Conservation (phyloP, 2,113 vertebrate genomes). For the Upupa epops region DNA sequence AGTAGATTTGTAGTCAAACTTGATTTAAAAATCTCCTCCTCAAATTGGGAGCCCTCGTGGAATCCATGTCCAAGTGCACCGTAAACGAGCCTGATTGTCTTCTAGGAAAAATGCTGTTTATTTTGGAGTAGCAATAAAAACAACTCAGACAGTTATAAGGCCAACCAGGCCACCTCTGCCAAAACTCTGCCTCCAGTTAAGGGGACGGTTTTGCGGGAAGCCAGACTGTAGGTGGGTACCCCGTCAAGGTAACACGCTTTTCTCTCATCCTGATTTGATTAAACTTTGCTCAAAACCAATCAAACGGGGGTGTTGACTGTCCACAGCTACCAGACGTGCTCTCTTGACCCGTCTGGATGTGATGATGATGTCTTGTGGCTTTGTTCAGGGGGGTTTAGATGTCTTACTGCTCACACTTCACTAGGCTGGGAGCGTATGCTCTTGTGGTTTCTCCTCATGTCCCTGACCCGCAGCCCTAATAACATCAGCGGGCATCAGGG, state of each 20-base stretch:
- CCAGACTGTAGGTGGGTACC: slow-evolving; percentile 79
- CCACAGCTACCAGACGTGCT: not conserved
- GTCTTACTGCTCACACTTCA: not conserved
- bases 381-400: not conserved
- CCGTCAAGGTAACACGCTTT: slow-evolving; percentile 35
- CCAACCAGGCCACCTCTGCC: slow-evolving; percentile 67
- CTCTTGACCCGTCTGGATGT: not conserved
- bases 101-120: slow-evolving; percentile 81
- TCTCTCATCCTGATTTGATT: not conserved
- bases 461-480: not conserved
- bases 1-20: not conserved
- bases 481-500: not conserved
- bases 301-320: not conserved
- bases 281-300: slow-evolving; percentile 28
- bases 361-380: not conserved
- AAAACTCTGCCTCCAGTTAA: slow-evolving; percentile 64
- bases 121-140: slow-evolving; percentile 83
- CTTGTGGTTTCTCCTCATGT: not conserved
- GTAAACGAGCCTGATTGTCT: slow-evolving; percentile 80
- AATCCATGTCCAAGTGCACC: not conserved
- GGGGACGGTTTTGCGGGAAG: slow-evolving; percentile 70
- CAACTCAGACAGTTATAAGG: slow-evolving; percentile 71
- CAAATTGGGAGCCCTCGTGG: not conserved
- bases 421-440: not conserved
- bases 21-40: not conserved